Base-by-base conservation (phyloP, 2,888 invertebrate species). In the Bibio marci region DNA sequence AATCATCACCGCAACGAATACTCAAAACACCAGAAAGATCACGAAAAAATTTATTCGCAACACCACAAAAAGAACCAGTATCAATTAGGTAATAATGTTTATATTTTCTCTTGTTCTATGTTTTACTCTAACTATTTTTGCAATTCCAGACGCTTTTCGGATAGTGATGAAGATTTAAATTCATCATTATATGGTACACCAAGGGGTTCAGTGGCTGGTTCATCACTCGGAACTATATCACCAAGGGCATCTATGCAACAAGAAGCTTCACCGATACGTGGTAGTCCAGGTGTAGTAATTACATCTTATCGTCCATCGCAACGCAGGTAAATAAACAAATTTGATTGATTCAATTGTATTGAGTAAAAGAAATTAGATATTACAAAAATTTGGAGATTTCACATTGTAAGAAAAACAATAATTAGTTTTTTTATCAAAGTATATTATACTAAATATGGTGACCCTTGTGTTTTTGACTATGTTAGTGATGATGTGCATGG, bases 221-320 rank as follows among this genome's bases (percentile, higher is more conserved):
- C 48, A 35, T 48, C 48, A 13, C 42, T 48, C 14, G 50, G 53
- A 5, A 57, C 58, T 26, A 57, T 60, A 37, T 69, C 72, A 7
- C 67, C 71, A 2, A 55, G 76, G 33, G 67, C 74, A 35, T 73
- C 73, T 48, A 71, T 76, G 51, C 71, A 71, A 50, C 67, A 67
- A 41, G 72, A 73, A 48, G 44, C 48, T 26, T 43, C 47, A 35
- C 44, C 45, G 26, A 47, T 47, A 39, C 67, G 69, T 50, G 65
- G 67, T n/a, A 69, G 71, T 46, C 86, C 83, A 2, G 90, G 90
- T 1, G 87, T 88, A 7, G 88, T 90, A 38, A 86, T 91, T 41
- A 90, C 90, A 2, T 88, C 88, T 3, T 87, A 82, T 51, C 66
- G 88, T 37, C 80, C 86, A 55, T 86, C 88, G 12, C 83, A 87